phyloP scores from a whole-genome alignment of 2,888 invertebrate species.

The Euplexia lucipara region DNA sequence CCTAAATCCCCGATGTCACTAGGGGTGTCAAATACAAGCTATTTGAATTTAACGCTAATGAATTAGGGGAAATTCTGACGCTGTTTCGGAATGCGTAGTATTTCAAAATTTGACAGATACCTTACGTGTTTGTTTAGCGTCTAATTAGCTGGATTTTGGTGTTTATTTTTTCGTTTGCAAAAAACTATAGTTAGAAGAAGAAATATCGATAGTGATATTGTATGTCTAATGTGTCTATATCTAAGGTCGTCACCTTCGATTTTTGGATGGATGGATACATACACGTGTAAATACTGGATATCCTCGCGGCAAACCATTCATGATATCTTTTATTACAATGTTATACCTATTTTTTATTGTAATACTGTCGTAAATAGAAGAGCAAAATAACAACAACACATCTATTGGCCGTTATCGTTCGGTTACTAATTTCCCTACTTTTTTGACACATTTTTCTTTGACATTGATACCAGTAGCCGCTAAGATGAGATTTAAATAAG shows the following conservation, averaged over 20 bases:
- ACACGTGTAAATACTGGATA: too few relatives aligned
- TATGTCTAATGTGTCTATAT: too few relatives aligned
- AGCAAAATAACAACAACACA: too few relatives aligned
- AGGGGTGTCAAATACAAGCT: conserved; percentile 74
- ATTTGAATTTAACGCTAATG: conserved; percentile 84
- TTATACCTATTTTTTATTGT: too few relatives aligned
- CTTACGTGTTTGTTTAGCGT: conserved; percentile 14
- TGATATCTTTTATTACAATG: too few relatives aligned
- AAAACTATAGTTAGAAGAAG: neutral
- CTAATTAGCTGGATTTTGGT: conserved; percentile 26
- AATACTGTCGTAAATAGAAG: too few relatives aligned
- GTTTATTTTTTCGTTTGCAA: conserved; percentile 5
- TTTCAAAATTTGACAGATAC: conserved; percentile 44
- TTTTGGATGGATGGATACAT: neutral
- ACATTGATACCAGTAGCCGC: too few relatives aligned
- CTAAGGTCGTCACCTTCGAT: neutral
- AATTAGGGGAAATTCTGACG: conserved; percentile 81
- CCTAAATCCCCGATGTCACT: conserved; percentile 58
- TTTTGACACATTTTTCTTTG: too few relatives aligned
- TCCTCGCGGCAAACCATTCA: too few relatives aligned
- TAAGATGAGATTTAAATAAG: too few relatives aligned
- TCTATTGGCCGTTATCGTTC: too few relatives aligned
- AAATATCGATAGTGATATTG: neutral
- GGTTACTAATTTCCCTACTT: too few relatives aligned
- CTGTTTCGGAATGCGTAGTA: conserved; percentile 26